Evolutionary conservation across 2,888 invertebrate species (phyloP), one percentile per base, ranked within the genome.

Genomic region (Andrena chrysosceles): DNA sequence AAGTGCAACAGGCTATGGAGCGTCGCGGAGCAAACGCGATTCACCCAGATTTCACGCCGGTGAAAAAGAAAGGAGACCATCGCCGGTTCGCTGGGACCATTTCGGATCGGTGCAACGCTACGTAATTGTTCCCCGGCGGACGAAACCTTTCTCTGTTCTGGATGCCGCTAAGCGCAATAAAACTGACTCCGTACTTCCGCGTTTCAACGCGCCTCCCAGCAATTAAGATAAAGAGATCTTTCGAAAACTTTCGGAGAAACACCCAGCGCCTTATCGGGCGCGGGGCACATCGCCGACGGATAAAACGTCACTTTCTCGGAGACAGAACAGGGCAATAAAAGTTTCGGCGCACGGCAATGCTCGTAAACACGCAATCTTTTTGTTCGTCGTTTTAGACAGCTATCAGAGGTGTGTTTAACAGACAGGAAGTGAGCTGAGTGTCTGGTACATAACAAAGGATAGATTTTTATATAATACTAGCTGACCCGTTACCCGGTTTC

Each of bases 201-300:
- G 35, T 73, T 80, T 77, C 49, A 72, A 68, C 68, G 10, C 29
- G n/a, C 2, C 63, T 81, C 76, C 33, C 71, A 71, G 81, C 83
- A 74, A 85, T 86, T 74, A 75, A 77, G 85, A 87, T 88, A 85
- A 80, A 64, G n/a, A 48, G 49, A 83, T 23, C 67, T 60, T 67
- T 75, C 59, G 54, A 72, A 66, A 83, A 52, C 33, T 62, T 77
- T 85, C 80, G 59, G 31, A 59, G 80, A 88, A 88, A 33, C 3
- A 59, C 49, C 26, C 49, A 23, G 42, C 42, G 42, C 16, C 6
- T 80, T 81, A 85, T 84, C 83, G 68, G 26, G 20, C 26, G 23
- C 2, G 5, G 8, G 42, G 20, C 60, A 42, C 23, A 1, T 29
- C 7, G 2, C 1, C 7, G 7, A n/a, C n/a, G 10, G 62, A 68